Conservation (phyloP, 2,113 vertebrate genomes). For the Misgurnus anguillicaudatus region DNA sequence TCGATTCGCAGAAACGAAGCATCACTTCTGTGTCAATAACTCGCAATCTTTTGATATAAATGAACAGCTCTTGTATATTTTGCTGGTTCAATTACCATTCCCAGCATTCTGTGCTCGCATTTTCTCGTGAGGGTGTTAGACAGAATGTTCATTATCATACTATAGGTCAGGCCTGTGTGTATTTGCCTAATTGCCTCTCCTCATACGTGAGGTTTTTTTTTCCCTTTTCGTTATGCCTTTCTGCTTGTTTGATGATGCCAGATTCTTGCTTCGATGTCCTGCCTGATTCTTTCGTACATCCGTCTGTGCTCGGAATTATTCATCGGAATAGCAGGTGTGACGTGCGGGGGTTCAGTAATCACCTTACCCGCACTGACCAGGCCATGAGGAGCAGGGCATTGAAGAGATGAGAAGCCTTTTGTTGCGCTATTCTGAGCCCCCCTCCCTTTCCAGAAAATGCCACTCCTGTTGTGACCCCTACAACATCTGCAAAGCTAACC, state of each 20-base stretch:
- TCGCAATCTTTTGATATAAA: slow-evolving; percentile 13
- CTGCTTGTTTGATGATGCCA: slow-evolving; percentile 42
- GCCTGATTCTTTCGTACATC: slow-evolving; percentile 43
- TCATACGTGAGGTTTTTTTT: slow-evolving; percentile 7
- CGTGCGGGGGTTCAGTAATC: slow-evolving; percentile 42
- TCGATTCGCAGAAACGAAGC: slow-evolving; percentile 24
- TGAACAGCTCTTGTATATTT: slow-evolving; percentile 15
- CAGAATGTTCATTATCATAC: slow-evolving; percentile 48
- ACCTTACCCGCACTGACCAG: slow-evolving; percentile 30
- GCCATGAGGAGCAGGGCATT: neutral
- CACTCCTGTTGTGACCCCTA: neutral
- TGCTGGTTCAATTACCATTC: slow-evolving; percentile 28
- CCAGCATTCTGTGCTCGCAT: neutral
- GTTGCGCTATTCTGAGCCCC: neutral
- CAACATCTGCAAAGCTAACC: slow-evolving; percentile 2
- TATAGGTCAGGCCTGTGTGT: slow-evolving; percentile 45
- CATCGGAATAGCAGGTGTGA: slow-evolving; percentile 47
- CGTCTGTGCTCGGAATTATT: slow-evolving; percentile 56
- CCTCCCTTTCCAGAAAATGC: neutral
- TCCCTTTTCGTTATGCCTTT: slow-evolving; percentile 3
- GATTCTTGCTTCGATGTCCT: slow-evolving; percentile 32
- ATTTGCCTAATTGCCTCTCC: slow-evolving; percentile 44
- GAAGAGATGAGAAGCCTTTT: slow-evolving; percentile 9
- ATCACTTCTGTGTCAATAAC: slow-evolving; percentile 35
- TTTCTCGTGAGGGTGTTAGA: slow-evolving; percentile 1